Evolutionary conservation across 2,797 vertebrate species (phyloP), one percentile per base, ranked within the genome.

Genomic region (Esox lucius): DNA sequence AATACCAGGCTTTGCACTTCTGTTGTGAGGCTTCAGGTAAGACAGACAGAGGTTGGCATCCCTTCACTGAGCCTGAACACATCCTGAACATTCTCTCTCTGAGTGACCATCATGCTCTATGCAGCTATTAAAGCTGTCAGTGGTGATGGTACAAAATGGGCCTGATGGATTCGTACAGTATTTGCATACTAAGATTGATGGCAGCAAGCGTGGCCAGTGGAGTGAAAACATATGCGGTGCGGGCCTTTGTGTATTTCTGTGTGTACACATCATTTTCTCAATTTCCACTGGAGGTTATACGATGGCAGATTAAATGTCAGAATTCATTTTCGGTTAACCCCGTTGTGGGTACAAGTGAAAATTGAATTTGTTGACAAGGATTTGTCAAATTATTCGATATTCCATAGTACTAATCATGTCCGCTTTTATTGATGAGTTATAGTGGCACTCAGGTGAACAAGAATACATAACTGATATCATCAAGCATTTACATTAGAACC

Each of bases 251-350:
- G 68, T 15, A 59, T 51, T 31, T 62, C 12, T 46, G 59, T 87
- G 82, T 82, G 85, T 84, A 81, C 84, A 86, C 85, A 87, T 90
- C 76, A 83, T 87, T 87, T 88, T 81, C 81, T 79, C 77, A 80
- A 78, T 71, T 87, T 90, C 75, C 83, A 76, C 75, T n/a, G 77
- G 82, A 89, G 89, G 83, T 87, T 87, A 83, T 75, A 81, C 83
- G 71, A 77, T 84, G 78, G 81, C 83, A 89, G 90, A 92, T 92
- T 90, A 91, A 91, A 90, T 85, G 87, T 87, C 91, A 89, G 83
- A 88, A 87, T 78, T 73, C 71, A 90, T 92, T 86, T 90, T 59
- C 78, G 82, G 65, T 91, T 88, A 89, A 79, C 72, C 72, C 70
- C 71, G 76, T 11, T 24, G 56, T 61, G 56, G n/a, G 17, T 74